Evolutionary conservation across 1,140 invertebrate genomes (phyloP).

Genomic region (Hycleus phaleratus): DNA sequence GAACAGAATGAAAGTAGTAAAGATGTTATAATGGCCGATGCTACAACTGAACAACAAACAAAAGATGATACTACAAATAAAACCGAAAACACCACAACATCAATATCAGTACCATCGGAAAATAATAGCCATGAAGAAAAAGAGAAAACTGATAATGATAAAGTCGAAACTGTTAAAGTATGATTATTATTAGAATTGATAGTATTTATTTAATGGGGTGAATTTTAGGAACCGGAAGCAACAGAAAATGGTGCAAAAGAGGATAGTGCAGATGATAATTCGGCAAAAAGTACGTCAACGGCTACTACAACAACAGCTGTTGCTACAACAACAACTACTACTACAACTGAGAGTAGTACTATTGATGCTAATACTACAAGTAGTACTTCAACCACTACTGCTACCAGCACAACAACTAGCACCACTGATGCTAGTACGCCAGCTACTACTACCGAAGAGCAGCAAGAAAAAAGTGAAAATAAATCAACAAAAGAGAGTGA

Average conservation of each 20-base stretch:
- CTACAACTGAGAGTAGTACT: too few relatives aligned
- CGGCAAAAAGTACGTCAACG: constrained; percentile 4
- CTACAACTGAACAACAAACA: constrained; percentile 25
- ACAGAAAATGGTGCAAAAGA: constrained; percentile 38
- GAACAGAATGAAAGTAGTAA: constrained; percentile 30
- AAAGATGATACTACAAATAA: constrained; percentile 23
- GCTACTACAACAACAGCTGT: too few relatives aligned
- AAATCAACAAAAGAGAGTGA: constrained; percentile 10
- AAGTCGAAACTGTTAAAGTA: constrained; percentile 33
- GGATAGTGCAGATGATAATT: constrained; percentile 26
- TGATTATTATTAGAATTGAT: too few relatives aligned
- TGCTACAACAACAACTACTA: too few relatives aligned
- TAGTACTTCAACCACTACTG: not conserved
- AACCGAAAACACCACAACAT: constrained; percentile 15
- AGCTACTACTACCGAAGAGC: constrained; percentile 19
- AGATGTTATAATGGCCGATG: constrained; percentile 17
- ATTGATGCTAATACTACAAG: too few relatives aligned
- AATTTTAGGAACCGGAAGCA: constrained; percentile 28
- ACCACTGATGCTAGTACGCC: too few relatives aligned
- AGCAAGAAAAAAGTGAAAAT: constrained; percentile 21
- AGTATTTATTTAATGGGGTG: not conserved
- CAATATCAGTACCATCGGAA: constrained; percentile 22
- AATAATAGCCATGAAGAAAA: constrained; percentile 35
- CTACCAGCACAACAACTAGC: constrained; percentile 9
- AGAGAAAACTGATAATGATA: constrained; percentile 38